Evolutionary conservation across 2,797 vertebrate species (phyloP).

Genomic region (Euphonia xanthogaster): DNA sequence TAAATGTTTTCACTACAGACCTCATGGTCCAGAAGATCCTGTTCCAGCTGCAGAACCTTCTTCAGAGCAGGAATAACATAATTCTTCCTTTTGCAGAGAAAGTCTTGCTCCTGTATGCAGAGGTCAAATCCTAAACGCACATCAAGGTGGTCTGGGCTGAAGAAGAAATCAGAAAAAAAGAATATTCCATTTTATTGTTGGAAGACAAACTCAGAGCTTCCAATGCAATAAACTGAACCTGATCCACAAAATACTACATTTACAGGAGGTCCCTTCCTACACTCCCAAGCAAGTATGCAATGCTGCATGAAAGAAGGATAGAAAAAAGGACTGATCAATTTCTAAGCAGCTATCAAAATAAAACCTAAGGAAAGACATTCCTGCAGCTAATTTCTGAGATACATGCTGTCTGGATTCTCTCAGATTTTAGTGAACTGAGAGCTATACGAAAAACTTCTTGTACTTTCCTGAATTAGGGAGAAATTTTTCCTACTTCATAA

Average conservation of each 20-base stretch:
- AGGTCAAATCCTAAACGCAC: conserved; percentile 84
- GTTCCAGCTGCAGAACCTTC: conserved; percentile 75
- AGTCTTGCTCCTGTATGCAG: conserved; percentile 77
- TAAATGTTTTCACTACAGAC: conserved; percentile 61
- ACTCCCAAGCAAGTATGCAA: not conserved
- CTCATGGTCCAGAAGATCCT: conserved; percentile 72
- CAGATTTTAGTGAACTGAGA: not conserved
- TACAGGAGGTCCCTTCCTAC: not conserved
- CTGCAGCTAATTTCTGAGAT: not conserved
- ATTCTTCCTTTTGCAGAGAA: conserved; percentile 77
- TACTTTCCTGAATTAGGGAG: not conserved
- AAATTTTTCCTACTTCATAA: not conserved
- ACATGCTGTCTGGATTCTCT: not conserved
- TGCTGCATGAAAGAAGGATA: not conserved
- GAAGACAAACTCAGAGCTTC: not conserved
- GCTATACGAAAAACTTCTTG: not conserved
- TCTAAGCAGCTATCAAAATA: not conserved
- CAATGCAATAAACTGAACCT: not conserved
- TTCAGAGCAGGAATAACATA: conserved; percentile 74
- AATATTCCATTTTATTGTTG: not conserved
- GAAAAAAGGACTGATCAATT: not conserved
- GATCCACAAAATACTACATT: not conserved
- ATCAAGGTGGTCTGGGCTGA: conserved; percentile 67
- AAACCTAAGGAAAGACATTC: not conserved
- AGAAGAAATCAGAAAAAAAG: not conserved